Evolutionary conservation across 2,888 invertebrate species (phyloP).

Genomic region (Gandaritis pyraliata): DNA sequence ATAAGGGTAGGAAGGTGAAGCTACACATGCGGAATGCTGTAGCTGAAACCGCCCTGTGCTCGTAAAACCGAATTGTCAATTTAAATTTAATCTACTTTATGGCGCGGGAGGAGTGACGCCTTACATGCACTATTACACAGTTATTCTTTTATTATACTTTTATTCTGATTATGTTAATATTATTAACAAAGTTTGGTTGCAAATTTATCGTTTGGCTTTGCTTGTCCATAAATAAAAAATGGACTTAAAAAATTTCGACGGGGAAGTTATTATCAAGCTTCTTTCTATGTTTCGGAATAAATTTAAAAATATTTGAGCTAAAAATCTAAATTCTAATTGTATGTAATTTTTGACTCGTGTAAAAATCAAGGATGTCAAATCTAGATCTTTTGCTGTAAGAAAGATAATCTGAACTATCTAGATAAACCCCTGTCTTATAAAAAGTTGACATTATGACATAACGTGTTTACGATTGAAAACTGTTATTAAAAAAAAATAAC

Average conservation of each 20-base stretch:
- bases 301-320: too few relatives aligned
- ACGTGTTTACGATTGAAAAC: too few relatives aligned
- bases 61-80: constrained; percentile 80
- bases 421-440: too few relatives aligned
- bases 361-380: too few relatives aligned
- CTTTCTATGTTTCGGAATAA: too few relatives aligned
- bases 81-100: constrained; percentile 81
- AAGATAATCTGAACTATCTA: too few relatives aligned
- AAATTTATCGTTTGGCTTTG: neutral
- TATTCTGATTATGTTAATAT: constrained; percentile 51
- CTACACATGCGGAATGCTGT: constrained; percentile 41
- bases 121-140: constrained; percentile 64
- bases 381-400: too few relatives aligned
- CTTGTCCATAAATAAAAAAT: too few relatives aligned
- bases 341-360: too few relatives aligned
- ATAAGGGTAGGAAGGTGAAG: constrained; percentile 23
- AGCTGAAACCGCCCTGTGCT: constrained; percentile 53
- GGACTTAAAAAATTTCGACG: neutral
- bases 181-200: constrained; percentile 14
- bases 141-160: constrained; percentile 56
- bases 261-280: neutral
- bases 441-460: too few relatives aligned
- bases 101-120: constrained; percentile 57
- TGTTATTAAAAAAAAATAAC: neutral
- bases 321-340: too few relatives aligned